Base-by-base conservation (phyloP, 2,888 invertebrate species). In the Phalangium opilio region DNA sequence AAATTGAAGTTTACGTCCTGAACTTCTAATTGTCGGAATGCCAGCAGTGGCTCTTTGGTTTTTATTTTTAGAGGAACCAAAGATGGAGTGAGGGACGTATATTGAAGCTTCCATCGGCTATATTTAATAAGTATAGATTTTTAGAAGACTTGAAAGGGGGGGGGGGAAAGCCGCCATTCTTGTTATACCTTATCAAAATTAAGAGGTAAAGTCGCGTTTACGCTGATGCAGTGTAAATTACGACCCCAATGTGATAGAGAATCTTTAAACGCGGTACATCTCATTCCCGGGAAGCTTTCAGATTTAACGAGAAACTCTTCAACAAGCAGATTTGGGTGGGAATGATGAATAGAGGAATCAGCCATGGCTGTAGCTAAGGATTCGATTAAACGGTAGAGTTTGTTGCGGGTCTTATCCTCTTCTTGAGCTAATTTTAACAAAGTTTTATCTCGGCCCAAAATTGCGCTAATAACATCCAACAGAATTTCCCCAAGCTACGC, bases 401-500 rank as follows among this genome's bases (percentile, higher is more conserved):
- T 76, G 0, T 74, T 50, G 27, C 27, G 80, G 1, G 81, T 75
- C 27, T 70, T 70, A 59, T 82, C 78, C 52, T 70, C 63, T 1
- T 65, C 61, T 64, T 89, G 81, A 0, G 84, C 82, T 1, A 69
- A 69, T 41, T n/a, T 67, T 56, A 85, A 67, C 55, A 83, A 75
- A 0, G 68, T 57, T 35, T 70, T 68, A 0, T 82, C 76, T 44
- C 85, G 69, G 58, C 77, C 75, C 70, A 85, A 75, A 2, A 83
- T 67, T 17, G 79, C 75, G 56, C 80, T 82, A 7, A 82, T 75
- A 53, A 86, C 77, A 59, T 85, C 83, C 52, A 86, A 70, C 0
- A 89, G 64, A 48, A 82, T 70, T 41, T 58, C 55, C 11, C 55
- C 54, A 44, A n/a, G 32, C 19, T 17, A 14, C 5, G 12, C 4